Percentiles rank a stretch among this genome's conserved stretches.
Evolutionary conservation across 2,113 vertebrate species (phyloP).

Genomic region (Meriones unguiculatus): DNA sequence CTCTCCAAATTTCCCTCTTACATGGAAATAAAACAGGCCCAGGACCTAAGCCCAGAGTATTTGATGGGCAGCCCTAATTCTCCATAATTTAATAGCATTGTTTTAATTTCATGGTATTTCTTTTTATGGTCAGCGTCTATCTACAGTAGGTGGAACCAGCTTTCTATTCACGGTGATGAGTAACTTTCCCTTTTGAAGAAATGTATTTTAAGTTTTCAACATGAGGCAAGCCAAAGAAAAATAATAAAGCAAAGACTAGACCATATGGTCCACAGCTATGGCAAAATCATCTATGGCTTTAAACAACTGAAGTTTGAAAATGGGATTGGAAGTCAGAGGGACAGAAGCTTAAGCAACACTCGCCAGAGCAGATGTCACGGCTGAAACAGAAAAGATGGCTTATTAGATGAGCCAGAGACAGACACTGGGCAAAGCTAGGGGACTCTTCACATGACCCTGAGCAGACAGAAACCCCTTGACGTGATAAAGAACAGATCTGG

Average conservation of each 20-base stretch:
- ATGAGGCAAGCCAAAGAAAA: constrained; percentile 18
- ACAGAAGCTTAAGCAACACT: not conserved
- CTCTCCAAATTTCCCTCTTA: constrained; percentile 27
- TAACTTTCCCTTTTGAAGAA: constrained; percentile 47
- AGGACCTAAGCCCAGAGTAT: not conserved
- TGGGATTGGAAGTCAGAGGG: not conserved
- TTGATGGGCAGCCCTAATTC: not conserved
- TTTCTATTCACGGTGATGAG: constrained; percentile 47
- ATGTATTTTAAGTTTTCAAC: constrained; percentile 55
- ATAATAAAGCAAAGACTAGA: not conserved
- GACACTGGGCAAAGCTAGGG: constrained; percentile 10
- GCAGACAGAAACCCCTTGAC: constrained; percentile 21
- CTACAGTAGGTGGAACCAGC: not conserved
- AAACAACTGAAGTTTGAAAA: not conserved
- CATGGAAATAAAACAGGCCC: constrained; percentile 30
- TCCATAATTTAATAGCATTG: constrained; percentile 19
- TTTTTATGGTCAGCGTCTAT: constrained; percentile 55
- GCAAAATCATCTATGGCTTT: not conserved
- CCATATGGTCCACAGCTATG: not conserved
- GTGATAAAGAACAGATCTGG: not conserved
- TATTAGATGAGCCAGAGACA: constrained; percentile 13
- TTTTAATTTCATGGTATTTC: constrained; percentile 32
- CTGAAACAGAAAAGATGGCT: constrained; percentile 39
- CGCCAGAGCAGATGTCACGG: not conserved
- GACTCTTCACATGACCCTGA: not conserved